A percentile compares a stretch with the other conserved stretches of the same genome.
phyloP scores from a whole-genome alignment of 2,888 invertebrate genomes.

The Caradrina kadenii region DNA sequence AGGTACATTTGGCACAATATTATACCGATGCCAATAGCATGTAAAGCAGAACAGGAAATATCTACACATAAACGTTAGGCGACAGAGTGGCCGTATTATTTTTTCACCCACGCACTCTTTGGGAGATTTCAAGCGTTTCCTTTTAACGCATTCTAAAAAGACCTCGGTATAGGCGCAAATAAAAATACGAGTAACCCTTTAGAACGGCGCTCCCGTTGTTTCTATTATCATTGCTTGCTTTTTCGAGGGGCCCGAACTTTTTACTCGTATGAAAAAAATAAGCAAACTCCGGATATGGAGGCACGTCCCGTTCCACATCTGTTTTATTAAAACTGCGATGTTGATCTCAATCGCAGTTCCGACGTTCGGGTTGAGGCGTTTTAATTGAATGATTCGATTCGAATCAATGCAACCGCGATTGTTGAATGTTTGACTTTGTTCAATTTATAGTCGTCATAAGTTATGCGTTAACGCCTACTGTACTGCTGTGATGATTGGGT shows the following conservation, averaged over 20 bases:
- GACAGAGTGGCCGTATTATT: slow-evolving; percentile 73
- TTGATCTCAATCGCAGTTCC: slow-evolving; percentile 82
- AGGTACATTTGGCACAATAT: slow-evolving; percentile 12
- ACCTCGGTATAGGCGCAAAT: slow-evolving; percentile 80
- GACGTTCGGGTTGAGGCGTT: slow-evolving; percentile 70
- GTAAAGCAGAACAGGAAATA: slow-evolving; percentile 65
- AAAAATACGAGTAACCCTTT: slow-evolving; percentile 88
- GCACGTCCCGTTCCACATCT: slow-evolving; percentile 84
- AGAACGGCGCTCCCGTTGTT: slow-evolving; percentile 82
- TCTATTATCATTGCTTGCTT: slow-evolving; percentile 88
- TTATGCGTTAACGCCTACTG: slow-evolving; percentile 82
- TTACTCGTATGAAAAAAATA: slow-evolving; percentile 82
- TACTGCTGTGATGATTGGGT: slow-evolving; percentile 77
- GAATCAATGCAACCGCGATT: slow-evolving; percentile 77
- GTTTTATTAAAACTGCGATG: slow-evolving; percentile 89
- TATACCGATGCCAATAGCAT: slow-evolving; percentile 52
- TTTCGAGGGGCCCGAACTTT: slow-evolving; percentile 80
- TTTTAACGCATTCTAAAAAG: slow-evolving; percentile 84
- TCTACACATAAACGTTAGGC: slow-evolving; percentile 64
- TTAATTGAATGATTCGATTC: slow-evolving; percentile 83
- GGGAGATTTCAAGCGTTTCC: slow-evolving; percentile 76
- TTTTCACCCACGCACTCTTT: slow-evolving; percentile 76
- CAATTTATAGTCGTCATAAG: slow-evolving; percentile 84
- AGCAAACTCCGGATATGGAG: slow-evolving; percentile 85
- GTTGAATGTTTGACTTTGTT: slow-evolving; percentile 84